These are phyloP conservation scores for Drosophila athabasca DNA, from an alignment of 1,140 invertebrate species.

Conservation along the genomic window DNA sequence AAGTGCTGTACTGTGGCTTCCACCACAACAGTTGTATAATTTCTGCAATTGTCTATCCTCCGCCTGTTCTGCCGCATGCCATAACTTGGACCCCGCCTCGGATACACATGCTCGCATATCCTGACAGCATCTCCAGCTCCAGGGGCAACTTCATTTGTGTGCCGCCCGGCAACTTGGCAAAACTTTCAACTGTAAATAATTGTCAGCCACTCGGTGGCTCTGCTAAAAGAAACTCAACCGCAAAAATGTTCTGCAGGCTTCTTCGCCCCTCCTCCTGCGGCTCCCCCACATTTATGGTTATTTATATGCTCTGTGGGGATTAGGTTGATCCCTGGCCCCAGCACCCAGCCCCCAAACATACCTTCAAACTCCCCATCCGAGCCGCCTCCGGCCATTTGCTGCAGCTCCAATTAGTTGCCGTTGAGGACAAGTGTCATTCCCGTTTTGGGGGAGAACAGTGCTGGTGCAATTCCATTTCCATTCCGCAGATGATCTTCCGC, in stretches of 20 bases:
- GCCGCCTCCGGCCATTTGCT: slow-evolving; percentile 8
- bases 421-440: slow-evolving; percentile 52
- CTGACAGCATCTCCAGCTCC: slow-evolving; percentile 35
- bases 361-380: not conserved
- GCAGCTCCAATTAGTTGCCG: slow-evolving; percentile 65
- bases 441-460: not conserved
- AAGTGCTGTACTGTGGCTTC: slow-evolving; percentile 39
- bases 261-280: not conserved
- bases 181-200: slow-evolving; percentile 80
- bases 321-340: slow-evolving; percentile 3
- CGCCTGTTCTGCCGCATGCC: not conserved
- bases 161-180: slow-evolving; percentile 61
- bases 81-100: slow-evolving; percentile 22
- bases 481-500: too few species aligned
- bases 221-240: slow-evolving; percentile 57
- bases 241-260: slow-evolving; percentile 60
- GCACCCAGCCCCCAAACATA: not conserved
- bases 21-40: slow-evolving; percentile 66
- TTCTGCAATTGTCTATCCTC: slow-evolving; percentile 48
- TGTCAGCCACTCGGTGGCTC: slow-evolving; percentile 52
- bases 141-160: slow-evolving; percentile 70
- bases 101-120: slow-evolving; percentile 44
- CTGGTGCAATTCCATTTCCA: too few species aligned
- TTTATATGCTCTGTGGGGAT: slow-evolving; percentile 56
- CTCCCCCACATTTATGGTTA: slow-evolving; percentile 69